Conservation (phyloP, 2,797 vertebrate genomes). For the Danionella dracula region DNA sequence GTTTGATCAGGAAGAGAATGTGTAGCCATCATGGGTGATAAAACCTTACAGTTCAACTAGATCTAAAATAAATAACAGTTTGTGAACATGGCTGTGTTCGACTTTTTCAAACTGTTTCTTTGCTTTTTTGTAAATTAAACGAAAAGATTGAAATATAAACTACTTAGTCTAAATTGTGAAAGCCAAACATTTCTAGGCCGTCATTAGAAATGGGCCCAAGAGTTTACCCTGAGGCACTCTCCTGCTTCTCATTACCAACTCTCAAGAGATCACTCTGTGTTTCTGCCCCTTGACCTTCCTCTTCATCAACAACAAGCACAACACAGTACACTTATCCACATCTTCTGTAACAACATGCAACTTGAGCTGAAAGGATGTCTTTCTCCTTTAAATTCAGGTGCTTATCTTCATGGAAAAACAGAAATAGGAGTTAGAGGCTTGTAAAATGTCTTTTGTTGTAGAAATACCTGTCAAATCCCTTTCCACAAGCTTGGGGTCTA, state of each 20-base stretch:
- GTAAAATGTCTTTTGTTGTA: slow-evolving; percentile 12
- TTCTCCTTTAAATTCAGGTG: not conserved
- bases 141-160: too few relatives aligned
- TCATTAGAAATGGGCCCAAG: not conserved
- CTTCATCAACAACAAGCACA: slow-evolving; percentile 49
- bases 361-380: slow-evolving; percentile 31
- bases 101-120: too few relatives aligned
- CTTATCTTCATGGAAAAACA: slow-evolving; percentile 31
- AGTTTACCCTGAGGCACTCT: slow-evolving; percentile 17
- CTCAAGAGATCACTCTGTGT: not conserved
- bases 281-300: slow-evolving; percentile 36
- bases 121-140: too few relatives aligned
- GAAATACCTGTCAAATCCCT: slow-evolving; percentile 36
- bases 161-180: too few relatives aligned
- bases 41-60: too few relatives aligned
- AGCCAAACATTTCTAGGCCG: not conserved
- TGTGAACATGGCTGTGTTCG: too few relatives aligned
- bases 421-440: slow-evolving; percentile 11
- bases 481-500: slow-evolving; percentile 39
- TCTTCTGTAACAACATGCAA: slow-evolving; percentile 57
- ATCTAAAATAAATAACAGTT: too few relatives aligned
- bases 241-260: not conserved
- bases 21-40: too few relatives aligned
- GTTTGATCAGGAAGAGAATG: too few relatives aligned
- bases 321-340: slow-evolving; percentile 44